Evolutionary conservation across 2,797 vertebrate species (phyloP), one percentile per base, ranked within the genome.

Genomic region (Octomys mimax): DNA sequence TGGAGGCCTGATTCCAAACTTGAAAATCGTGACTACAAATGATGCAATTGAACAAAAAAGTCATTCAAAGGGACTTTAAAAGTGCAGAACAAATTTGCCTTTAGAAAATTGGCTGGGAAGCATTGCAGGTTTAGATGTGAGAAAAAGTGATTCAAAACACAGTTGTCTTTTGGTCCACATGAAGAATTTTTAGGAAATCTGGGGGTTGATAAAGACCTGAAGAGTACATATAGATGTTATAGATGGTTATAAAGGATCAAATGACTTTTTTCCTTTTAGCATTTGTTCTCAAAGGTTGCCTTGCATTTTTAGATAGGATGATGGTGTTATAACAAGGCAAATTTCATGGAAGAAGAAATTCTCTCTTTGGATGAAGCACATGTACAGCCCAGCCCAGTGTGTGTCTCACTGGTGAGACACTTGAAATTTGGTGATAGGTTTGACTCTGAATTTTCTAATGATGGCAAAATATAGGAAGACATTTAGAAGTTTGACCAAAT

Each of bases 401-500:
- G 28, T 88, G 36, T 49, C 57, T 39, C 39, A 61, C 91, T 97
- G 86, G 46, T 68, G 94, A 33, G n/a, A 66, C 10, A 36, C 68
- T 83, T 82, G 68, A n/a, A 86, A 81, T 89, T 93, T 92, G 46
- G 66, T 87, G 28, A 90, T 87, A 87, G 9, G 26, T 54, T 89
- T 73, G 57, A 86, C 39, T 64, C 36, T 95, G 39, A 94, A 80
- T 94, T 96, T 96, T 61, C 92, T 88, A 96, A 89, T 94, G 57
- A 85, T 95, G 52, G 62, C 49, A 57, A 81, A 92, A 95, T 52
- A 86, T 75, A 89, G 80, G 46, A 92, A 93, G 70, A 61, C 49
- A 90, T 94, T 95, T 91, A 95, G 75, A 95, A 64, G 16, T 92
- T 83, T 36, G 96, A 54, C 71, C 92, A 97, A 87, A 95, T 46